Evolutionary conservation across 2,888 invertebrate species (phyloP), one percentile per base, ranked within the genome.

Genomic region (Meghimatium bilineatum): DNA sequence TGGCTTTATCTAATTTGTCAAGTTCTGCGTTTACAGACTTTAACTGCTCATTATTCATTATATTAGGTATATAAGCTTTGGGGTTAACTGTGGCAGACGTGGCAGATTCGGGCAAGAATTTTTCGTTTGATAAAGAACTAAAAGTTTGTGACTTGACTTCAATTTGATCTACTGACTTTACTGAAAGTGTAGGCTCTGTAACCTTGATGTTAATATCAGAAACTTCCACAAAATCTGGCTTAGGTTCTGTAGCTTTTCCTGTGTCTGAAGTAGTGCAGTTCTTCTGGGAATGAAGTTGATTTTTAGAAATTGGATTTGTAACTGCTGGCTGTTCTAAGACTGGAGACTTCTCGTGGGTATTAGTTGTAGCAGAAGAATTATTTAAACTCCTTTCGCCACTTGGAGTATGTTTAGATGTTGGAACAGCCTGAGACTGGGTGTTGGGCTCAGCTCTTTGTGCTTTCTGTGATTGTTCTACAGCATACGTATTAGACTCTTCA

Each of bases 301-400:
- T 14, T 44, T 32, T 66, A 12, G 78, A 56, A 5, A 32, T 38
- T 20, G 36, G 23, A 20, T 1, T 67, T 32, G n/a, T 71, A 34
- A n/a, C n/a, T 52, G 44, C 23, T 60, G 80, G 76, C 32, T 77
- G 80, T 36, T 84, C 80, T 34, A 76, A 79, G 60, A 83, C 78
- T 36, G 83, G 60, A 29, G 72, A n/a, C 71, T 72, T 77, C 52
- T 52, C 49, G 12, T 44, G 29, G 8, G 38, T 72, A 34, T 60
- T 34, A 14, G 66, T 29, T 26, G 72, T 14, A 20, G 49, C n/a
- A 44, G 77, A 63, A 23, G 36, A 52, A 14, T 76, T 76, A 44
- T 67, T 66, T 26, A 63, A 20, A n/a, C 38, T n/a, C 32, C 69
- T 67, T 38, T 44, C 82, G 17, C 63, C 66, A 14, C 26, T 44